Evolutionary conservation across 92 coral and sea anemone species (phyloP).

Genomic region (Blastomussa wellsi): DNA sequence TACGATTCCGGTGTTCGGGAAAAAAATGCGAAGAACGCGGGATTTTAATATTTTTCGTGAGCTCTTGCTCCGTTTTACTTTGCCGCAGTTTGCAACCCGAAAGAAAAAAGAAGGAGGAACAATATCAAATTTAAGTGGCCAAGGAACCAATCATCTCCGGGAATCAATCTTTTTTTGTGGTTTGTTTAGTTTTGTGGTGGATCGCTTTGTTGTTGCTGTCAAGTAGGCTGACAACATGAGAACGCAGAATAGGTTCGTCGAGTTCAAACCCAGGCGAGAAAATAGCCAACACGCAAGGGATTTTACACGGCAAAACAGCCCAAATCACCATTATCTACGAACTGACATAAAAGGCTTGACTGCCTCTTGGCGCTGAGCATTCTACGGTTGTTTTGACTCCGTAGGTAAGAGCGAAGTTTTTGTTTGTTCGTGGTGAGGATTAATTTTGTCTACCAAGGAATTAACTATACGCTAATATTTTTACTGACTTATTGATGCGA

Average conservation of each 20-base stretch:
- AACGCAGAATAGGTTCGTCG: background rate
- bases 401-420: conserved; percentile 1
- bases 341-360: background rate
- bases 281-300: background rate
- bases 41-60: conserved; percentile 11
- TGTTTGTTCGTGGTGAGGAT: conserved; percentile 1
- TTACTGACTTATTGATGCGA: background rate
- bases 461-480: background rate
- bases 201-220: conserved; percentile 12
- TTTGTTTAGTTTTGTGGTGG: conserved; percentile 21
- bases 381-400: background rate
- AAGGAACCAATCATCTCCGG: conserved; percentile 5
- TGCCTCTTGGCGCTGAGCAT: background rate
- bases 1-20: background rate
- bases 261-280: background rate
- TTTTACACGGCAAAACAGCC: background rate
- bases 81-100: background rate
- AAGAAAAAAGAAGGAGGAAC: background rate
- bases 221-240: background rate
- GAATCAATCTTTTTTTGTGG: background rate
- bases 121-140: background rate
- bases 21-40: conserved; percentile 24
- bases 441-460: background rate
- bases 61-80: background rate
- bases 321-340: background rate